A percentile compares a stretch with the other conserved stretches of the same genome.
Conservation (phyloP, 2,888 invertebrate species). For the Pantelozetes paolii region DNA sequence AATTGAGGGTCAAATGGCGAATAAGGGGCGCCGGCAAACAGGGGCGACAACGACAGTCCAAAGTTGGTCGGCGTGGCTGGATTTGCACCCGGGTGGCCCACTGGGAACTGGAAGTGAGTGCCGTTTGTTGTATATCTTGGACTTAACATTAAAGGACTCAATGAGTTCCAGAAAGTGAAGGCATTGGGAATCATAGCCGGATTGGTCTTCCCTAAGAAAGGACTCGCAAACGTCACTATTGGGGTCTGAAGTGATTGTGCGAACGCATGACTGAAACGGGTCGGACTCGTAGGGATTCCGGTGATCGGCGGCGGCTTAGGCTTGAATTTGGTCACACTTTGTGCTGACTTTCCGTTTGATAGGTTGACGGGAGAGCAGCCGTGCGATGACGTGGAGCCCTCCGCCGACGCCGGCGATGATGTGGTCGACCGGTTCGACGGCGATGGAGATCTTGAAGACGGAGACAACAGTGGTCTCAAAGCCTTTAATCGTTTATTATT, state of each 20-base stretch:
- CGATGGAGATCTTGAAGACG: slow-evolving; percentile 46
- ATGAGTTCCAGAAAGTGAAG: slow-evolving; percentile 47
- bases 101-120: slow-evolving; percentile 49
- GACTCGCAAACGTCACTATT: slow-evolving; percentile 47
- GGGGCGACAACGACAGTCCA: slow-evolving; percentile 45
- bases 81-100: slow-evolving; percentile 43
- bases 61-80: slow-evolving; percentile 39
- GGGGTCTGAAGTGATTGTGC: slow-evolving; percentile 48
- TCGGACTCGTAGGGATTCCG: slow-evolving; percentile 43
- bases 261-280: slow-evolving; percentile 39
- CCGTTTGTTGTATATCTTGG: slow-evolving; percentile 43
- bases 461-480: slow-evolving; percentile 45
- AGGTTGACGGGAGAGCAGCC: slow-evolving; percentile 43
- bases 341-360: slow-evolving; percentile 3
- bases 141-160: slow-evolving; percentile 45
- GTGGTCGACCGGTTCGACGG: slow-evolving; percentile 46
- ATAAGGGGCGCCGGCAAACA: slow-evolving; percentile 43
- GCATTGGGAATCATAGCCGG: slow-evolving; percentile 44
- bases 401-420: slow-evolving; percentile 38
- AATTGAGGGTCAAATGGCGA: slow-evolving; percentile 48
- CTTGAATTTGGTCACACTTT: slow-evolving; percentile 42
- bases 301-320: slow-evolving; percentile 48
- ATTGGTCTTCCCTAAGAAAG: slow-evolving; percentile 52
- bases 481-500: slow-evolving; percentile 36
- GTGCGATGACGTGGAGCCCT: slow-evolving; percentile 41